Evolutionary conservation across 2,113 vertebrate species (phyloP).

Genomic region (Pyxicephalus adspersus): DNA sequence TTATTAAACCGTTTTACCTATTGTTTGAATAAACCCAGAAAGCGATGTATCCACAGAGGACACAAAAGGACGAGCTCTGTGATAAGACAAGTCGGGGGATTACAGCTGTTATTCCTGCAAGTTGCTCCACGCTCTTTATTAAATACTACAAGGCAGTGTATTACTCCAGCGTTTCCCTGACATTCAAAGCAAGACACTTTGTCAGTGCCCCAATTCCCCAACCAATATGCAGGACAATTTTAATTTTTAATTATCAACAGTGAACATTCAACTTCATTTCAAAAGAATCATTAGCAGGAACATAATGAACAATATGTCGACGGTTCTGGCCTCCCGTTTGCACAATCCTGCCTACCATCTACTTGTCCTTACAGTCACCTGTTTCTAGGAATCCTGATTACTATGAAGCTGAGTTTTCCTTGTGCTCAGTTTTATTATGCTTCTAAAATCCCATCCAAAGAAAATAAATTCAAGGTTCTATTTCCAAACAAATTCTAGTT

Average conservation of each 20-base stretch:
- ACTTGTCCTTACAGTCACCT: not conserved
- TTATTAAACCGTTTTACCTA: too few relatives aligned
- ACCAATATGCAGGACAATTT: conserved; percentile 22
- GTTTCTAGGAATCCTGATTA: not conserved
- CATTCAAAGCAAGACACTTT: conserved; percentile 17
- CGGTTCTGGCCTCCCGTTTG: not conserved
- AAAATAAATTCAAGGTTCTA: too few relatives aligned
- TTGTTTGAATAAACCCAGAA: too few relatives aligned
- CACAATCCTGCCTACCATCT: not conserved
- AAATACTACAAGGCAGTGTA: not conserved
- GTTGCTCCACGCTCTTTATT: not conserved
- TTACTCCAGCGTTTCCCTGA: not conserved
- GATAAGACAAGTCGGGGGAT: not conserved
- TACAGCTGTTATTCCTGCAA: not conserved
- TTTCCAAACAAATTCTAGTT: too few relatives aligned
- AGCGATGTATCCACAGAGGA: not conserved
- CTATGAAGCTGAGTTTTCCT: too few relatives aligned
- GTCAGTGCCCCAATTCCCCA: conserved; percentile 22
- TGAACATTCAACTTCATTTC: conserved; percentile 37
- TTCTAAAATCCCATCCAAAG: not conserved
- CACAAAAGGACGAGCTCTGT: not conserved
- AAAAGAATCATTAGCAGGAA: conserved; percentile 32
- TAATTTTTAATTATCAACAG: conserved; percentile 42
- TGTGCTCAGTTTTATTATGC: not conserved
- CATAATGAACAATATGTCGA: conserved; percentile 31